Base-by-base conservation (phyloP, 2,797 vertebrate genomes). In the Geotrypetes seraphini region DNA sequence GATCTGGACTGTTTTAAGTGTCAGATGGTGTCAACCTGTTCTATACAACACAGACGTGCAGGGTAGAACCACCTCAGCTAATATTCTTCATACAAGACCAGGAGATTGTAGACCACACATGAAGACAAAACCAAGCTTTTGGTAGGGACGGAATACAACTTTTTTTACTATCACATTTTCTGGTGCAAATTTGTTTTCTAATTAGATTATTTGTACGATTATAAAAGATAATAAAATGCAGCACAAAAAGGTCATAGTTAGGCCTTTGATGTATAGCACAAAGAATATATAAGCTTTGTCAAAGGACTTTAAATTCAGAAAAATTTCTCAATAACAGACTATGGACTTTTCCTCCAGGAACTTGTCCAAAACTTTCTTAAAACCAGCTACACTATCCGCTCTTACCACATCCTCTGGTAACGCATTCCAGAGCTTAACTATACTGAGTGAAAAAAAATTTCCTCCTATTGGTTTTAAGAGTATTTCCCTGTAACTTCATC, bases 1-100 rank as follows among this genome's bases (percentile, higher is more conserved):
- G 62, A 63, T 71, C 77, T 80, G 77, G 75, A 62, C 66, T 71
- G 57, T 74, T 72, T n/a, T 78, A 73, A 73, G 65, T 68, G 77
- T 77, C 73, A 71, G 52, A 54, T 54, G 63, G 61, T 52, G 63
- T 67, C 68, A 68, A 66, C 67, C 73, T 71, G 63, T 51, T 57
- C 70, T 57, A 63, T 69, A 67, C 71, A 71, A 55, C 66, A 50
- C 66, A 69, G 71, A 73, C 60, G 73, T 68, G 68, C 63, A 64
- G 62, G 60, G 29, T n/a, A 43, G 50, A 63, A 56, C 8, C 47
- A 58, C 47, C 57, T 48, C 47, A 10, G 48, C 32, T 13, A 46
- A 50, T 57, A 59, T 26, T 18, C 51, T 48, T 60, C 53, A 56
- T 43, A 33, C 2, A 19, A 53, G 50, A 25, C 53, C 39, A 11